Evolutionary conservation across 2,888 invertebrate genomes (phyloP), one percentile per base, ranked within the genome.

Genomic region (Tachina fera): DNA sequence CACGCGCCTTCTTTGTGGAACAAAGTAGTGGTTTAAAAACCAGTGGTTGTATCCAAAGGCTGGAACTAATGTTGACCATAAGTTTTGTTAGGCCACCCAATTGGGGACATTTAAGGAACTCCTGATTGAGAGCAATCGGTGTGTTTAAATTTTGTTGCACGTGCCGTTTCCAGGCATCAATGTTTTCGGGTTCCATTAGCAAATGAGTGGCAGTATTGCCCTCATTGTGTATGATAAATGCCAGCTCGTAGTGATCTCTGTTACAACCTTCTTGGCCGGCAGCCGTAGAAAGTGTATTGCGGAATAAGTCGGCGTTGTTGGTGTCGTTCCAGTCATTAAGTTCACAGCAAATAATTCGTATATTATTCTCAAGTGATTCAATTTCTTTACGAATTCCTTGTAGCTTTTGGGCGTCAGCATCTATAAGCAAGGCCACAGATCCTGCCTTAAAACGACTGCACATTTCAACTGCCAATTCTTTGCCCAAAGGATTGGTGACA

Each of bases 401-500:
- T 65, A 98, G 93, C 71, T 95, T 95, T 10, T 93, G 90, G 74
- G 93, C 92, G 81, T 95, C 96, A 87, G 97, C 94, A n/a, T 98
- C 97, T 49, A 97, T 91, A 39, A 98, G 93, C 13, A 98, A 92
- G 89, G 97, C 93, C 22, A 95, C 90, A 0, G 98, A 98, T 51
- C 94, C 95, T 9, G 94, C 92, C 31, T 94, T 95, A 70, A 98
- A 93, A 78, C 94, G 93, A 87, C 94, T 94, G 0, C 96, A 94
- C 86, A 97, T 94, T 90, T 96, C 95, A 77, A 96, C 92, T 2
- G 97, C 96, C 72, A 98, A 94, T 75, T 96, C 94, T 89, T 95
- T 94, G 10, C 98, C 98, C 75, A 98, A 96, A 43, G 98, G 97
- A 92, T 96, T 92, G 74, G 97, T 97, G 1, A 97, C 96, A 14